Base-by-base conservation (phyloP, 1,140 invertebrate species). In the fruit fly (Drosophila melanogaster) region DNA sequence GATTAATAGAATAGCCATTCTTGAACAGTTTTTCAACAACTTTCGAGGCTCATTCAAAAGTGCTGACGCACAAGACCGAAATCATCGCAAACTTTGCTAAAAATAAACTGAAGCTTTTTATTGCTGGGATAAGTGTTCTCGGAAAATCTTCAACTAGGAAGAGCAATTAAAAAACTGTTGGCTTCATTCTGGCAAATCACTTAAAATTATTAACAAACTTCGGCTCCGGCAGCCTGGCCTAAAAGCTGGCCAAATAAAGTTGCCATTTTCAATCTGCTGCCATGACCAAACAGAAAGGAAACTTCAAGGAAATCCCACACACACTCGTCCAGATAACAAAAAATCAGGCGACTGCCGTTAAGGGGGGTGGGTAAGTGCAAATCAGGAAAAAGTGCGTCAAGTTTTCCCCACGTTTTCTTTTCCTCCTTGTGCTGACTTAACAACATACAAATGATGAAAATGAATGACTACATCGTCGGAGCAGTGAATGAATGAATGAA, bases 361-460 rank as follows among this genome's bases (percentile, higher is more conserved):
- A 26, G n/a, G 8, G 35, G 38, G 55, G 40, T 46, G 51, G 15
- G 55, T 77, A 66, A 83, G 79, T 87, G 83, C 79, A 87, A 87
- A 87, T 83, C 83, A 73, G 84, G 60, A 46, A 71, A 53, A 62
- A 86, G 81, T 86, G 80, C 83, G 81, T 86, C 81, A 83, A 83
- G 73, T 83, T 87, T 75, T 64, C 46, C 47, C 40, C 26, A 19
- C 2, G 26, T n/a, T 10, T 49, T 50, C 14, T 26, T 17, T n/a
- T 35, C 33, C 15, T 26, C 24, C 19, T n/a, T 58, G 47, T 89
- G 83, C 84, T 83, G 83, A 87, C 83, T 87, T 87, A 89, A 87
- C 83, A 87, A 79, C 83, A 87, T 83, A 79, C 84, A 87, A 86
- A 86, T 86, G 83, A 86, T 86, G 83, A 87, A 86, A 87, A 87